Percentiles rank a stretch among this genome's conserved stretches.
Evolutionary conservation across 2,797 vertebrate species (phyloP).

Genomic region (Lacerta agilis): DNA sequence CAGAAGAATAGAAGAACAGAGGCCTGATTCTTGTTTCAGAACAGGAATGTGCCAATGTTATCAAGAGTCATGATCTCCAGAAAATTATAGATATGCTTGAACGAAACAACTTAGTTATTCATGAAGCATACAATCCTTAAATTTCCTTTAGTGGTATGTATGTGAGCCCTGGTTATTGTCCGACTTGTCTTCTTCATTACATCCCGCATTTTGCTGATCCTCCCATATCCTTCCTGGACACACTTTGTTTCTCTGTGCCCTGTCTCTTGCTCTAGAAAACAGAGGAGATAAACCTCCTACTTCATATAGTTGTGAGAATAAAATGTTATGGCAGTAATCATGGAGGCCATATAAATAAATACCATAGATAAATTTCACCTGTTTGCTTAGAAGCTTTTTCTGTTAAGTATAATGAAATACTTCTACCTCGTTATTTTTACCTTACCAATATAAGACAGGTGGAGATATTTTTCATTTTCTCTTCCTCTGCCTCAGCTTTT

Average conservation of each 20-base stretch:
- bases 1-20: not conserved
- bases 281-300: conserved; percentile 5
- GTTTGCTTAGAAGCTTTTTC: not conserved
- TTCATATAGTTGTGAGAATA: conserved; percentile 15
- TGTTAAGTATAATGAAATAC: not conserved
- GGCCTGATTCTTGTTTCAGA: not conserved
- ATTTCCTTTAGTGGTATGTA: not conserved
- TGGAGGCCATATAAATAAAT: conserved; percentile 23
- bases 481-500: not conserved
- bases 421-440: not conserved
- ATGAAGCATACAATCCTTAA: not conserved
- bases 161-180: not conserved
- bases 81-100: not conserved
- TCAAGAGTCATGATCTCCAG: not conserved
- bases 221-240: not conserved
- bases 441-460: not conserved
- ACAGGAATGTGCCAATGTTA: not conserved
- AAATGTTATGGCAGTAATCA: conserved; percentile 12
- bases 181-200: not conserved
- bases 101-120: not conserved
- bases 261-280: conserved; percentile 4
- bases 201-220: not conserved
- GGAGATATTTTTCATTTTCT: too few species aligned
- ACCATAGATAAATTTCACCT: conserved; percentile 20
- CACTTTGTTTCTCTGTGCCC: not conserved